Evolutionary conservation across 2,888 invertebrate genomes (phyloP), one percentile per base, ranked within the genome.

Genomic region (Agrochola litura): DNA sequence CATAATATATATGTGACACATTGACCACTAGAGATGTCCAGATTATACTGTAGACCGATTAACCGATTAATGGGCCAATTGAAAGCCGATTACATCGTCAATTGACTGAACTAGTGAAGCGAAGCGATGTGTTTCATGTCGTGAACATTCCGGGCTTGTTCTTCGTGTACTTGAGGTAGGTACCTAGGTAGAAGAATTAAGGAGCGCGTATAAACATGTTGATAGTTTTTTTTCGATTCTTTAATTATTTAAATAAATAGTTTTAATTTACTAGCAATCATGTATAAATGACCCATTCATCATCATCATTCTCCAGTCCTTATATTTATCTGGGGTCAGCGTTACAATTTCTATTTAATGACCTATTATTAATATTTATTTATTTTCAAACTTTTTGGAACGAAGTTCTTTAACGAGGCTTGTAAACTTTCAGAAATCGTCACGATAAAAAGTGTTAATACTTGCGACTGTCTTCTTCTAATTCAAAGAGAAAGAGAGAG

Each of bases 81-180:
- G 82, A 82, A 82, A 75, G 66, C 85, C 79, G 74, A 85, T 84
- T 82, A 84, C 69, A 78, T 30, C 70, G 82, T 41, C 74, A 82
- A 84, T 82, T 78, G 75, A 75, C 73, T 70, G 73, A 72, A 63
- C 66, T 64, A 73, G 68, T 74, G 70, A 72, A 67, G 72, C 65
- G 56, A 66, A 58, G 37, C 58, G 64, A 68, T 75, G 49, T 81
- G 63, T 70, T 69, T 9, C 52, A 58, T 72, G 65, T 70, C 60
- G 43, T 52, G 66, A 46, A 66, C 69, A 64, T 63, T n/a, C 25
- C 56, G 65, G 37, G 25, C 8, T 54, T 68, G 56, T 58, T 37
- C 19, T 43, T 30, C 19, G 0, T 12, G 14, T 43, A 65, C 58
- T 56, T 54, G 43, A 12, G 10, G 1, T 19, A 12, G 10, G 1